Evolutionary conservation across 2,888 invertebrate species (phyloP), one percentile per base, ranked within the genome.

Genomic region (Cataglyphis livida): DNA sequence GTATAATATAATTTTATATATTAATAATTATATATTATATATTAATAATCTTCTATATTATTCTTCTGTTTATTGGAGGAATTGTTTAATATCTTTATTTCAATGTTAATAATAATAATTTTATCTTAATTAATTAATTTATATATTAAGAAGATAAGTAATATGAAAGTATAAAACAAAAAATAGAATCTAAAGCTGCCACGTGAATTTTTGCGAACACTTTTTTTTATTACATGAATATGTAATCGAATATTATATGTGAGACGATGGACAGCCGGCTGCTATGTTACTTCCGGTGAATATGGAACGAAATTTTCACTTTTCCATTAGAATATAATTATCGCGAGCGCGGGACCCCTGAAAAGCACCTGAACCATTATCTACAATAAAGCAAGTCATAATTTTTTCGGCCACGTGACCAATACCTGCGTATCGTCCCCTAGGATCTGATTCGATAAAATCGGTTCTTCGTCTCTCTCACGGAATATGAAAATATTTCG

Each of bases 391-490:
- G 89, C 90, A 85, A 90, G 90, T 91, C 89, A 90, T 91, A 92
- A 92, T 92, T 91, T 89, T 89, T 89, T 88, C 57, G 62, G 89
- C 86, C 91, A 91, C 91, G 91, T 91, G 93, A 90, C 89, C 84
- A 83, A 87, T 85, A 86, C 81, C 78, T 71, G 74, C 84, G 79
- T 90, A 90, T 87, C 88, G 82, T 85, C 65, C 73, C 81, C 70
- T 73, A 64, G 79, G 81, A 90, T 90, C 89, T 84, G 70, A 62
- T 35, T 44, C 81, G 88, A 89, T 89, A 89, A 87, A 84, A 89
- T 89, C 89, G 64, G 68, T 81, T 85, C 79, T 70, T 54, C 51
- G 81, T 68, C 57, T 76, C 48, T 51, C 84, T 82, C 70, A 74
- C 61, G 73, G 61, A 73, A 59, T 48, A 79, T 62, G 61, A 61